Evolutionary conservation across 2,113 vertebrate species (phyloP), one percentile per base, ranked within the genome.

Genomic region (Marmota monax): DNA sequence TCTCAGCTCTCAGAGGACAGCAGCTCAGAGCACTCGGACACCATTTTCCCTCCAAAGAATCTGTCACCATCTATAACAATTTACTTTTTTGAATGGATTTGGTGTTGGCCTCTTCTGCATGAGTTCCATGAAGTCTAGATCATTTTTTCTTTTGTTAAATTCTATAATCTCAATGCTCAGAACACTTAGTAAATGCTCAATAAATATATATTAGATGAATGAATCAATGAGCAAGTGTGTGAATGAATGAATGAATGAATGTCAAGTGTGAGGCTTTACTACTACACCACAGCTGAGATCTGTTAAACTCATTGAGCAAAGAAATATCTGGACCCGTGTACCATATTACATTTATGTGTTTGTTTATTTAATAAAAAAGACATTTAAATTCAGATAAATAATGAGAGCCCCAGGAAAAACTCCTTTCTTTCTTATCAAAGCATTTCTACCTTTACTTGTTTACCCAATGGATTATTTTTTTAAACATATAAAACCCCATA

Each of bases 381-480:
- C 14, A 45, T 53, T 48, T 96, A 39, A 88, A 39, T 89, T 84
- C 13, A 82, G 80, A 45, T 70, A 96, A 61, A 73, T 77, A 72
- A 61, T 82, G 58, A 73, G 34, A 17, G 69, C 45, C 51, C 51
- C 22, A 70, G 74, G 48, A 90, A 53, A 45, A 78, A 73, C 22
- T 10, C 14, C 2, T 29, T 65, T 53, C 56, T 69, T 69, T 92
- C n/a, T 53, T 51, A 70, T 18, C 58, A 77, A 48, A 77, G 5
- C n/a, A 13, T 74, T 48, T 80, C 72, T 78, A 5, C 70, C 29
- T 93, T 90, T 88, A 56, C 13, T 42, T 56, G 74, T 25, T 37
- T 63, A 76, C 7, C 48, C 53, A 37, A 39, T 23, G 2, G 34
- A 5, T 79, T 84, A 5, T 72, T 92, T 92, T 92, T 93, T 53